Evolutionary conservation across 2,797 vertebrate species (phyloP).

Genomic region (Apogon hyalosoma): DNA sequence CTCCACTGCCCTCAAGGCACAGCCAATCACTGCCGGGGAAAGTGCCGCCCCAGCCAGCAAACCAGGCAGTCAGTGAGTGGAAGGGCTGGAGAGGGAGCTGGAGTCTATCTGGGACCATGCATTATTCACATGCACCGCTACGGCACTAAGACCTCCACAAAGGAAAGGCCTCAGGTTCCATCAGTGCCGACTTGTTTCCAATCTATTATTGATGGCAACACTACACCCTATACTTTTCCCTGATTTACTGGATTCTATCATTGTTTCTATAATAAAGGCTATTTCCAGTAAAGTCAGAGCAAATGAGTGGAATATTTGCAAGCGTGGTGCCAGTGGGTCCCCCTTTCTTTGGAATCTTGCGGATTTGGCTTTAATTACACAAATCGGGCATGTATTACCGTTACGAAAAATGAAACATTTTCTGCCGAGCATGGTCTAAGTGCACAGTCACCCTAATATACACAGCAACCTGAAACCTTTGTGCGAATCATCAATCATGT

Average conservation of each 20-base stretch:
- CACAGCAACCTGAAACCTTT: constrained; percentile 51
- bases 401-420: constrained; percentile 26
- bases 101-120: constrained; percentile 81
- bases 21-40: constrained; percentile 79
- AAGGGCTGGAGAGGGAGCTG: constrained; percentile 67
- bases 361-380: constrained; percentile 58
- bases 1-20: constrained; percentile 79
- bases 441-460: constrained; percentile 12
- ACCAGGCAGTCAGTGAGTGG: constrained; percentile 70
- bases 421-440: not conserved
- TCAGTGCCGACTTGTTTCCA: constrained; percentile 83
- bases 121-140: constrained; percentile 84
- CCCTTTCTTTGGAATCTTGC: constrained; percentile 43
- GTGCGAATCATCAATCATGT: constrained; percentile 67
- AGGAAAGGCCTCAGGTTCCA: constrained; percentile 82
- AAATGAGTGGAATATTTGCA: constrained; percentile 76
- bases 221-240: constrained; percentile 83
- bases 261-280: constrained; percentile 82
- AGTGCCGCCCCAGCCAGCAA: constrained; percentile 70
- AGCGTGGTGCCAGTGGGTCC: constrained; percentile 59
- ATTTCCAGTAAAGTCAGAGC: constrained; percentile 78
- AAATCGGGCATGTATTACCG: constrained; percentile 35
- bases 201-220: constrained; percentile 87
- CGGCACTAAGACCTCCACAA: constrained; percentile 82
- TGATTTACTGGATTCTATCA: constrained; percentile 85